Base-by-base conservation (phyloP, 2,113 vertebrate genomes). In the Hypocryptadius cinnamomeus region DNA sequence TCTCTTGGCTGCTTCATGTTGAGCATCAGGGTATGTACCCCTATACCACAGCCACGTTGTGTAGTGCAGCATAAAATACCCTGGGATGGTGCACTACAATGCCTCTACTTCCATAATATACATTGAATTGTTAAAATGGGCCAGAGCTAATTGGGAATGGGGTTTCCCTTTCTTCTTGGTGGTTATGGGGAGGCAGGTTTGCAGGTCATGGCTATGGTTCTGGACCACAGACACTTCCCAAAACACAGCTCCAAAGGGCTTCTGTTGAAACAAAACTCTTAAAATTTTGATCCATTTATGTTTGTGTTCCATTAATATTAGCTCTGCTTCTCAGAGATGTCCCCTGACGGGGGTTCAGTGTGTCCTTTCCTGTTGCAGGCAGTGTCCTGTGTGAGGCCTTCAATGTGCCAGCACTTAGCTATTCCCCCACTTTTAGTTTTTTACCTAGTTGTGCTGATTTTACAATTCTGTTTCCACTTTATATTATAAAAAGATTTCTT, bases 21-120 rank as follows among this genome's bases (percentile, higher is more conserved):
- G 59, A 85, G 30, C 40, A 40, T 11, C n/a, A 37, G 45, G 14
- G 8, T 22, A 7, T 4, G 27, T 11, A 35, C 23, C 39, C 57
- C 66, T 1, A 1, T 15, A 11, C 5, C 54, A 42, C 30, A 47
- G 14, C 11, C 4, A 2, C 0, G 0, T 3, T 51, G 23, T 19
- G 53, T 21, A 13, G 35, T 48, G 31, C 50, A 51, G 48, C 27
- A 31, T 15, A 3, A 27, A 83, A 57, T 8, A 33, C 50, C 17
- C 57, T 13, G 30, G 74, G 61, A 5, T 15, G 10, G 13, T 23
- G 17, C 15, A 9, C 45, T 47, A 17, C 20, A 37, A 4, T 15
- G 13, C 53, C 30, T 77, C 31, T 35, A 3, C 22, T 90, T 88
- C 44, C 8, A 13, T 51, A 8, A 11, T 8, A 16, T 4, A 10